Base-by-base conservation (phyloP, 1,140 invertebrate species). In the Eurosta solidaginis region DNA sequence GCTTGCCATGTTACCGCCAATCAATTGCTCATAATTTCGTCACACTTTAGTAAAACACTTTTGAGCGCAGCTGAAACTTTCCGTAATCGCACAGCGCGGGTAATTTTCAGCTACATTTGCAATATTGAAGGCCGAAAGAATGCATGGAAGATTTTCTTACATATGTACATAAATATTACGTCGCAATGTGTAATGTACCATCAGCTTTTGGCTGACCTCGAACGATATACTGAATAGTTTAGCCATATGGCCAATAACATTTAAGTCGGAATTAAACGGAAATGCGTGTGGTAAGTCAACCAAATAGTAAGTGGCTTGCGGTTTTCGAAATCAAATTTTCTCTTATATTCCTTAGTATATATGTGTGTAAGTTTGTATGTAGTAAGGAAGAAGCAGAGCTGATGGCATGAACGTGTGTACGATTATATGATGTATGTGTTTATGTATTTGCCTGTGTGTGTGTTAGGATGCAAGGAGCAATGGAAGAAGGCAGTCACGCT, bases 291-390 rank as follows among this genome's bases (percentile, higher is more conserved):
- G n/a, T n/a, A n/a, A 25, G 54, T 59, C 29, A 33, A 59, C 54
- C 54, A 22, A 59, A n/a, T 59, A 59, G 54, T 59, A 59, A 59
- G 54, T 59, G 54, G 54, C n/a, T 59, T 36, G 54, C 20, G 54
- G 54, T 59, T 59, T 59, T 59, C 10, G 22, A 59, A 59, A 59
- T 59, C 54, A 59, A 59, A 59, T 59, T 59, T 59, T 59, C 54
- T 59, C 6, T 36, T 17, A 33, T 14, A 59, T 29, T 54, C 20
- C 50, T 25, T 10, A 20, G 20, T 54, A 20, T 54, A 29, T 29
- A 33, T 33, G 9, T 36, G 54, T 33, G 3, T 6, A 17, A 2
- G 6, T 33, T 14, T 10, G 33, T 59, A 59, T 59, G 54, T 29
- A 22, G 54, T 25, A 54, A 54, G 22, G 9, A 17, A 54, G 27